Percentiles rank a stretch among this genome's conserved stretches.
Conservation (phyloP, 2,888 invertebrate species). For the Meganola albula region DNA sequence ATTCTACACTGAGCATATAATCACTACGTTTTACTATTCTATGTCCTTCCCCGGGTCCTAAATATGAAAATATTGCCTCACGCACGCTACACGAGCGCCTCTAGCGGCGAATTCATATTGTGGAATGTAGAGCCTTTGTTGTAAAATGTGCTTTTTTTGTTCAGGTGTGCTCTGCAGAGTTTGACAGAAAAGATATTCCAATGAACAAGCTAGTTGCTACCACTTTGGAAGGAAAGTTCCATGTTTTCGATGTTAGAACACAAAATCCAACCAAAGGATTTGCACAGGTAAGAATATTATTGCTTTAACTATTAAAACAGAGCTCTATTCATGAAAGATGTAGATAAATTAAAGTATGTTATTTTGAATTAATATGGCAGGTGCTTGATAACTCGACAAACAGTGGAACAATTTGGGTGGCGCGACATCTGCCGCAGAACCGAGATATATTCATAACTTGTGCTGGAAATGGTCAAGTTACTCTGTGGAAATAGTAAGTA, state of each 20-base stretch:
- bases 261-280: constrained; percentile 93
- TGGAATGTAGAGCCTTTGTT: too few species aligned
- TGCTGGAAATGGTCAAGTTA: constrained; percentile 93
- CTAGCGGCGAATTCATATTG: too few species aligned
- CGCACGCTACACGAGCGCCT: too few species aligned
- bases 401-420: constrained; percentile 92
- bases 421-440: constrained; percentile 94
- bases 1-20: too few species aligned
- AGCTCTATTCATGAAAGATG: too few species aligned
- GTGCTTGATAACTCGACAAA: constrained; percentile 57
- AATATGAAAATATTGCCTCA: too few species aligned
- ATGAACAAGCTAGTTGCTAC: constrained; percentile 97
- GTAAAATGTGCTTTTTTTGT: constrained; percentile 20
- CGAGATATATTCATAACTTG: constrained; percentile 94
- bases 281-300: constrained; percentile 78
- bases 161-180: constrained; percentile 89
- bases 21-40: too few species aligned
- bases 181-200: constrained; percentile 94
- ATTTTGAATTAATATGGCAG: constrained; percentile 32
- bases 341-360: too few species aligned
- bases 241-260: constrained; percentile 92
- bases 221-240: constrained; percentile 93
- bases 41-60: too few species aligned
- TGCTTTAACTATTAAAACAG: too few species aligned
- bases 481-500: constrained; percentile 96